Base-by-base conservation (phyloP, 2,113 vertebrate species). In the Platanista minor region DNA sequence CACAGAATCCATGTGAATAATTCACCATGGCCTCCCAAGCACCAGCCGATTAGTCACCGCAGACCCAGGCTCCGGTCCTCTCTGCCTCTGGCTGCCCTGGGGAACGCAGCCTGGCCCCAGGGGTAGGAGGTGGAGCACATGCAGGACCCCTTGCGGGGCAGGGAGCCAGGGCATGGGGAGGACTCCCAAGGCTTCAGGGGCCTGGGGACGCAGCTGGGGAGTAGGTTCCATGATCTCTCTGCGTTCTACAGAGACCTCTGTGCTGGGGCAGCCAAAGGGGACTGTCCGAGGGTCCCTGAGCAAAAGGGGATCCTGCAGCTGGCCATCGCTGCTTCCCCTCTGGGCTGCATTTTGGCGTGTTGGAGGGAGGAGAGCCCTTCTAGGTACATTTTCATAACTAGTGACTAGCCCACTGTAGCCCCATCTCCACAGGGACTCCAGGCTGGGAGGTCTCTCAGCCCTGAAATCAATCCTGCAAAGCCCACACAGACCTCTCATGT, bases 1-100 rank as follows among this genome's bases (percentile, higher is more conserved):
- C 97, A 98, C 97, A 83, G 96, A 97, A 95, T 95, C 95, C 3
- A 9, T 96, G 97, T 98, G 98, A 98, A 98, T 98, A 98, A 98
- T 98, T 98, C 97, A 98, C 98, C 94, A 90, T 39, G 87, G 95
- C 96, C 96, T 98, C 97, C 95, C 92, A 77, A 96, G 96, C 92
- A 97, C 83, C 69, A 90, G 95, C 83, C 49, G 90, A 97, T 98
- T 96, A 97, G 97, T 97, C 97, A 97, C 97, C 17, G 6, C 96
- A 95, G 84, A 86, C 94, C 96, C 96, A 93, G 54, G 96, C 90
- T 94, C 92, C 1, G 0, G 94, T 89, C 89, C 93, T 78, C n/a
- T 85, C 92, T 95, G 90, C 92, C 83, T 72, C 94, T 95, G 95
- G 87, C 80, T 71, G 87, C 81, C 84, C 14, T 0, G 1, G 59